Percentiles rank a stretch among this genome's conserved stretches.
Evolutionary conservation across 1,140 invertebrate genomes (phyloP).

Genomic region (Diabrotica virgifera): DNA sequence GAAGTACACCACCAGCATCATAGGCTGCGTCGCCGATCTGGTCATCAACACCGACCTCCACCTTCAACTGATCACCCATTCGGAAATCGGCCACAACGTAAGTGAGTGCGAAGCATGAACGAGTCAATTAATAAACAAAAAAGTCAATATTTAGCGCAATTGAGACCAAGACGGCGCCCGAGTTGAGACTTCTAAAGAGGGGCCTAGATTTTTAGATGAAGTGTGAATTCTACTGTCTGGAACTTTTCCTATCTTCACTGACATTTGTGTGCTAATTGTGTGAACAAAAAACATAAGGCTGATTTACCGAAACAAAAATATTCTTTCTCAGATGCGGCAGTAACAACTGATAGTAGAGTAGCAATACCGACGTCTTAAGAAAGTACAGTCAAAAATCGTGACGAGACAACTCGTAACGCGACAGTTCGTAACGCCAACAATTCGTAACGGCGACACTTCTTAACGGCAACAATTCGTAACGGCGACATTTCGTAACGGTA

Average conservation of each 20-base stretch:
- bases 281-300: conserved; percentile 38
- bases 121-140: conserved; percentile 22
- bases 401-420: no score
- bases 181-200: conserved; percentile 6
- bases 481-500: no score
- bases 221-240: neutral
- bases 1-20: conserved; percentile 67
- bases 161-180: conserved; percentile 17
- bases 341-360: conserved; percentile 15
- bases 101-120: conserved; percentile 46
- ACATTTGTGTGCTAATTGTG: conserved; percentile 37
- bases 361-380: neutral
- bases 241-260: conserved; percentile 23
- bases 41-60: conserved; percentile 74
- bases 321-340: conserved; percentile 15
- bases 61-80: conserved; percentile 43
- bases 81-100: conserved; percentile 42
- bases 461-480: no score
- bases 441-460: no score
- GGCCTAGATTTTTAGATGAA: conserved; percentile 22
- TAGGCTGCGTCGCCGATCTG: conserved; percentile 78
- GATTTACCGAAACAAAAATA: conserved; percentile 24
- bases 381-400: no score
- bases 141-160: conserved; percentile 24
- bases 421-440: no score